Percentiles rank a stretch among this genome's conserved stretches.
Evolutionary conservation across 1,140 invertebrate species (phyloP).

Genomic region (Aphaenogaster floridana): DNA sequence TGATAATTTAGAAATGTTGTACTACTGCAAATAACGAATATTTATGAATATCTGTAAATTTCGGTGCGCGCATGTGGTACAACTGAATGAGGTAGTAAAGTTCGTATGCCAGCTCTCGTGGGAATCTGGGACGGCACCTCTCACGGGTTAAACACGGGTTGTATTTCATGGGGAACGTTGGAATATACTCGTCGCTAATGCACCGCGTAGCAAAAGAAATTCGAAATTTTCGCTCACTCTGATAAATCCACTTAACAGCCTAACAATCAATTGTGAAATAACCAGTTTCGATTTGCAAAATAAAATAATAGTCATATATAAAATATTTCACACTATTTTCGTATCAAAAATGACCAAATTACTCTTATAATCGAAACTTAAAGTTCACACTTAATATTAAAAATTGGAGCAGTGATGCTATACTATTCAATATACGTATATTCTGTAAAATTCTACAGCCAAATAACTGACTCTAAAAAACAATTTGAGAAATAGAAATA

Average conservation of each 20-base stretch:
- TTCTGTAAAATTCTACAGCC: background rate
- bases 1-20: constrained; percentile 26
- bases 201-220: constrained; percentile 37
- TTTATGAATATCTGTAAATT: constrained; percentile 63
- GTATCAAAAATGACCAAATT: background rate
- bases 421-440: background rate
- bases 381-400: background rate
- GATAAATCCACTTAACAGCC: constrained; percentile 4
- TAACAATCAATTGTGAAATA: background rate
- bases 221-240: background rate
- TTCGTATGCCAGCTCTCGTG: constrained; percentile 55
- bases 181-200: constrained; percentile 51
- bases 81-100: constrained; percentile 57
- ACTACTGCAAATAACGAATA: constrained; percentile 47
- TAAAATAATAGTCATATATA: background rate
- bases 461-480: background rate
- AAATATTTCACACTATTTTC: background rate
- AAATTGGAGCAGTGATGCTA: background rate
- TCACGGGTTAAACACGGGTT: constrained; percentile 45
- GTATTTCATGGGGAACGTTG: constrained; percentile 45
- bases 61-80: constrained; percentile 6
- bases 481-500: constrained; percentile 19
- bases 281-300: background rate
- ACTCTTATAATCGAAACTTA: background rate
- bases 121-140: constrained; percentile 43